Evolutionary conservation across 2,113 vertebrate species (phyloP), one percentile per base, ranked within the genome.

Genomic region (Prionailurus bengalensis): DNA sequence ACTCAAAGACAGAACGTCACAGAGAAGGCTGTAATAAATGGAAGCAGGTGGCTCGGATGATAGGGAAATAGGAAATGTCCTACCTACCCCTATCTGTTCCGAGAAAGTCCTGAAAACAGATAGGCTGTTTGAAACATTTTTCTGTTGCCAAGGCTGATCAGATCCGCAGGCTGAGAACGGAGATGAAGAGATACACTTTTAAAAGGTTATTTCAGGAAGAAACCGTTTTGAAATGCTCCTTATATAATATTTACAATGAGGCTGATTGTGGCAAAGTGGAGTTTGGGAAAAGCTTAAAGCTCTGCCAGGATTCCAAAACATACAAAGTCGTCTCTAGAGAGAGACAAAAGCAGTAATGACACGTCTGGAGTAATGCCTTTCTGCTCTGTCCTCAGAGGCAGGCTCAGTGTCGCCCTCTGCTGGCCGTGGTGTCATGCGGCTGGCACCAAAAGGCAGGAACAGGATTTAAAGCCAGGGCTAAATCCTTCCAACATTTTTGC

Each of bases 181-280:
- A 92, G 12, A 15, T 61, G 31, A 81, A 45, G n/a, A 80, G 36
- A 31, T 36, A 81, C 6, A 65, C 4, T 66, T 81, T 79, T 58
- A 33, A 88, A 97, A 85, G 73, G 33, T 87, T 66, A 83, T 93
- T 97, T 82, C 29, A 39, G 48, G 7, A 85, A 94, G 42, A 81
- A 89, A 79, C 4, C 53, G 2, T 45, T 78, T 94, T 55, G 66
- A 91, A 89, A 82, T 42, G 3, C 12, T 94, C 39, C n/a, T 96
- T 51, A 93, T 45, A 17, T 31, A 45, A 53, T 86, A 79, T 82
- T 91, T 71, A 82, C 58, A 91, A 31, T 31, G 36, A 89, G 7
- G 51, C 29, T 63, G 7, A 48, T 31, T 53, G 27, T 23, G 55
- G 45, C 88, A 70, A 95, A 91, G 19, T 19, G 31, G 31, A 84